A percentile compares a stretch with the other conserved stretches of the same genome.
Evolutionary conservation across 2,797 vertebrate genomes (phyloP).

Genomic region (Lacerta bilineata): DNA sequence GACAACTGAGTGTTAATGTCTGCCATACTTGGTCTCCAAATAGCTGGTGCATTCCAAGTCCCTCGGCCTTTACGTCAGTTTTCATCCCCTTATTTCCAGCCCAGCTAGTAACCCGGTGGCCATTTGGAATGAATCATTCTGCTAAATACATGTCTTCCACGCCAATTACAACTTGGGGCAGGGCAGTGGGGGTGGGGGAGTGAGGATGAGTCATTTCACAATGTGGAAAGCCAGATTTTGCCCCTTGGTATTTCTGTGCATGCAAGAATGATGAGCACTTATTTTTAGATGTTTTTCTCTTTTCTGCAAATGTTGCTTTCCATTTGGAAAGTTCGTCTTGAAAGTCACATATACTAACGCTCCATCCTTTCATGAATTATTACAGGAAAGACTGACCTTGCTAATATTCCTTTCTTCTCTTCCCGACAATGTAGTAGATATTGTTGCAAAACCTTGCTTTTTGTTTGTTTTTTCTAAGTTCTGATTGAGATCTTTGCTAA

Average conservation of each 20-base stretch:
- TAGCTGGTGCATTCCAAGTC: slow-evolving; percentile 63
- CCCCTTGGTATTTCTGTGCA: slow-evolving; percentile 73
- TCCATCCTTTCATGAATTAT: slow-evolving; percentile 47
- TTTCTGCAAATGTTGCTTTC: slow-evolving; percentile 56
- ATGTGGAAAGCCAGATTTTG: slow-evolving; percentile 69
- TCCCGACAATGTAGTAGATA: not conserved
- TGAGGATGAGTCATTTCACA: slow-evolving; percentile 66
- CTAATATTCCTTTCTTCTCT: slow-evolving; percentile 47
- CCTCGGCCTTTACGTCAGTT: slow-evolving; percentile 63
- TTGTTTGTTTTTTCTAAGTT: not conserved
- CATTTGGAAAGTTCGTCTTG: slow-evolving; percentile 58
- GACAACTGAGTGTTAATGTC: slow-evolving; percentile 73
- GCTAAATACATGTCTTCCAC: slow-evolving; percentile 57
- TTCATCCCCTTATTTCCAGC: slow-evolving; percentile 66
- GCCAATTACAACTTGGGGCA: slow-evolving; percentile 50
- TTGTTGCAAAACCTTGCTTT: slow-evolving; percentile 17
- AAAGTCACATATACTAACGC: slow-evolving; percentile 58
- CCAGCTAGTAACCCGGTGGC: slow-evolving; percentile 68
- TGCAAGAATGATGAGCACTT: slow-evolving; percentile 62
- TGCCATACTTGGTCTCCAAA: slow-evolving; percentile 71
- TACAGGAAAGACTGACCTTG: slow-evolving; percentile 30
- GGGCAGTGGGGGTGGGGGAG: slow-evolving; percentile 4
- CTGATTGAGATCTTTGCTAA: slow-evolving; percentile 34
- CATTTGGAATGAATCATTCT: slow-evolving; percentile 74
- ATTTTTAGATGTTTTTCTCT: slow-evolving; percentile 72